These are phyloP conservation scores for Stenodera caucasica DNA, from an alignment of 2,888 invertebrate genomes.

Conservation along the genomic window DNA sequence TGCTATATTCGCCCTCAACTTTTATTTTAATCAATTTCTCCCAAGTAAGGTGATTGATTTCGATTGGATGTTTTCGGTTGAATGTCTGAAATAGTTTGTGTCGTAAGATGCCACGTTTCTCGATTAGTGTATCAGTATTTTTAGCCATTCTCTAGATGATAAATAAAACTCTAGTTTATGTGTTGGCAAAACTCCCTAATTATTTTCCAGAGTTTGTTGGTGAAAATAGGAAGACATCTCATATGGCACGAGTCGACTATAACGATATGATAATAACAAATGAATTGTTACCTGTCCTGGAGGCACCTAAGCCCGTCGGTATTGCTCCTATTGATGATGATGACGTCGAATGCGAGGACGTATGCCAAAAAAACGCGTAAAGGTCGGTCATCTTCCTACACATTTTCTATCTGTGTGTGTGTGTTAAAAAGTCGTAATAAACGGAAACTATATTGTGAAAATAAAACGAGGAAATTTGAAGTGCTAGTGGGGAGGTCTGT, in stretches of 20 bases:
- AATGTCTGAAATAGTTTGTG: constrained; percentile 22
- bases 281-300: constrained; percentile 47
- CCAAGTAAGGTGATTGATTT: constrained; percentile 9
- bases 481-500: constrained; percentile 1
- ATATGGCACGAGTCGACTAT: constrained; percentile 40
- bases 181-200: constrained; percentile 37
- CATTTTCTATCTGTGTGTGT: constrained; percentile 7
- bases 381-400: constrained; percentile 18
- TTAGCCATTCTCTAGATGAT: constrained; percentile 20
- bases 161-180: constrained; percentile 8
- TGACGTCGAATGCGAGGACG: constrained; percentile 29
- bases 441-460: constrained; percentile 8
- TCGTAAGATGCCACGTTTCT: constrained; percentile 22
- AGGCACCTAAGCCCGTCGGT: constrained; percentile 30
- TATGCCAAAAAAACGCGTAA: constrained; percentile 34
- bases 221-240: constrained; percentile 42
- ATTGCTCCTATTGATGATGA: too few species aligned
- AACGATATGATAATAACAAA: constrained; percentile 41
- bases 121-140: constrained; percentile 28
- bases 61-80: constrained; percentile 17
- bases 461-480: constrained; percentile 1
- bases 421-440: neutral
- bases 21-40: too few species aligned
- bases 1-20: neutral
- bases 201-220: constrained; percentile 39